Base-by-base conservation (phyloP, 2,797 vertebrate species). In the Megalops cyprinoides region DNA sequence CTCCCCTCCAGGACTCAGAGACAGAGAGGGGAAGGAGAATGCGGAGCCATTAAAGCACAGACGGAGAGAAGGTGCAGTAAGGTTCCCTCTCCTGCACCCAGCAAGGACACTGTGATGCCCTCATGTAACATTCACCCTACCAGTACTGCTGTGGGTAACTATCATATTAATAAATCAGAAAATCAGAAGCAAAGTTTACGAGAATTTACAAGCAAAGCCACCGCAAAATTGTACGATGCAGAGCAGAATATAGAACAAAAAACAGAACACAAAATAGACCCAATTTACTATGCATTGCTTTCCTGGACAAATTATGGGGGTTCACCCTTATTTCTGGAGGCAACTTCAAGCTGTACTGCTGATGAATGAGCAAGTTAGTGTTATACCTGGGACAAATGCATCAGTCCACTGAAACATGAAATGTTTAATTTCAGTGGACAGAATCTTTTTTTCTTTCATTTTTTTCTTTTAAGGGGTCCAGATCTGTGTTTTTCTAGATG, bases 1-100 rank as follows among this genome's bases (percentile, higher is more conserved):
- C 71, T 58, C 86, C 85, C 83, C 81, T 84, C 82, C 74, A 83
- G 82, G 79, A 79, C 58, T 82, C 81, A 81, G 80, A 82, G 69
- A 85, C 74, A 82, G 58, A 73, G n/a, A 82, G 80, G 28, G 81
- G 78, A 28, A 80, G 62, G 78, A 77, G 15, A 84, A 48, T 79
- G 28, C n/a, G 62, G 80, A 74, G 73, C 15, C 7, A 67, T 55
- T 71, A 84, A 83, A 78, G 25, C 10, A 51, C n/a, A 5, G 31
- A 3, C 4, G 31, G n/a, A 25, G 28, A 0, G 10, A 7, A 76
- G 34, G 37, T 20, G 74, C 1, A 65, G 49, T 14, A 18, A 67
- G 39, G 77, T 31, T 25, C n/a, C 23, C 15, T 42, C 37, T 23
- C 18, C 31, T 42, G 65, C 65, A 23, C 1, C 37, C 18, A 3